A percentile compares a stretch with the other conserved stretches of the same genome.
phyloP scores from a whole-genome alignment of 2,113 vertebrate species.

The Ceyx melanurus region DNA sequence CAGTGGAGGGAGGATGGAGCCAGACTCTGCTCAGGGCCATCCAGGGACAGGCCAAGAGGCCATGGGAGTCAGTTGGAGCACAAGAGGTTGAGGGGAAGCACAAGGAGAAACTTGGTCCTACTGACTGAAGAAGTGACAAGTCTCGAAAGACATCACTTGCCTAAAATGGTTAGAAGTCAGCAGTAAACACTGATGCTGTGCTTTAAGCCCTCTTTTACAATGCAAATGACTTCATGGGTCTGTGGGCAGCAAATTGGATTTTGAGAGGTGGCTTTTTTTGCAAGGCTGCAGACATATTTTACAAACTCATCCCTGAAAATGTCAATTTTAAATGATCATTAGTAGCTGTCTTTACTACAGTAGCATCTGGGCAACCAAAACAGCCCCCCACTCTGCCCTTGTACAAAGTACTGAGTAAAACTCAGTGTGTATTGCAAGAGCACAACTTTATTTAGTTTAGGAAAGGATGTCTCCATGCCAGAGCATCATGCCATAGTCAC shows the following conservation, averaged over 20 bases:
- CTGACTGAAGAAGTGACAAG: background rate
- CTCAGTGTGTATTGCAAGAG: background rate
- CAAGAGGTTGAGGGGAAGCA: no score
- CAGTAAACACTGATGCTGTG: background rate
- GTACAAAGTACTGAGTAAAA: background rate
- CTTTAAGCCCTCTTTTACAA: background rate
- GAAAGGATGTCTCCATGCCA: background rate
- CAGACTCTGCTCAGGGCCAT: no score
- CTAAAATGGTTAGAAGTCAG: background rate
- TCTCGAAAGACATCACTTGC: background rate
- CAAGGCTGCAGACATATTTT: background rate
- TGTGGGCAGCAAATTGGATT: background rate
- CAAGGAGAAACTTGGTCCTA: background rate
- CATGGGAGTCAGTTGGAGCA: no score
- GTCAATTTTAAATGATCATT: background rate
- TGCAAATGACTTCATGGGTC: background rate
- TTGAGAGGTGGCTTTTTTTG: background rate
- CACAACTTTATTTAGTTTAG: background rate
- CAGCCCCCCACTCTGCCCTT: background rate
- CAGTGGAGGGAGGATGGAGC: no score
- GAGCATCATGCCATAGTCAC: background rate
- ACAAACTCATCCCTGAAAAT: background rate
- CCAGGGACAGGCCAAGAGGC: no score
- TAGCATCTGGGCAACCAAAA: background rate
- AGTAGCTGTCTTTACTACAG: background rate